These are phyloP conservation scores for Oreocharis arfaki DNA, from an alignment of 2,113 vertebrate species.

Conservation along the genomic window DNA sequence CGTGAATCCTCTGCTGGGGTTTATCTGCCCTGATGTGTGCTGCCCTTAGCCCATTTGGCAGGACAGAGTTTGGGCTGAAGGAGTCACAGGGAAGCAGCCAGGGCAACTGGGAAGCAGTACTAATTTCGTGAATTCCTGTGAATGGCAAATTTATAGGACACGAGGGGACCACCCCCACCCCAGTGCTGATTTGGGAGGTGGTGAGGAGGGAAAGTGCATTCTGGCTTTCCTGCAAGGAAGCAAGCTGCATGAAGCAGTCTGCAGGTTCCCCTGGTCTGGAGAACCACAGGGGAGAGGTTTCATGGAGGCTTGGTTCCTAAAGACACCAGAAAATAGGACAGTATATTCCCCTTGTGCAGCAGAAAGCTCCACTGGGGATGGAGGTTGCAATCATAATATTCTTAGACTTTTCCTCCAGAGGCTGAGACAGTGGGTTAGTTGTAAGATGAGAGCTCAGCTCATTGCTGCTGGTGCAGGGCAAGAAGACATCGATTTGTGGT, in stretches of 20 bases:
- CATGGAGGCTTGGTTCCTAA: neutral
- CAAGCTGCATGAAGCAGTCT: neutral
- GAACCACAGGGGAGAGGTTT: neutral
- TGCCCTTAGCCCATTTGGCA: neutral
- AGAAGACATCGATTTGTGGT: conserved; percentile 48
- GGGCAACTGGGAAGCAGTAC: no score
- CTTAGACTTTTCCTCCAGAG: neutral
- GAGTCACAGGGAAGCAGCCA: neutral
- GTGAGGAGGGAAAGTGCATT: neutral
- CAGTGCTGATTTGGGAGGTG: neutral
- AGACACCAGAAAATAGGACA: neutral
- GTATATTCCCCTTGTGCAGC: neutral
- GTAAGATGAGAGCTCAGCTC: conserved; percentile 19
- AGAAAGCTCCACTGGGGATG: neutral
- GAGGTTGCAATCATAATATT: neutral
- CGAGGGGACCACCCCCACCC: rapidly evolving
- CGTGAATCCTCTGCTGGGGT: neutral
- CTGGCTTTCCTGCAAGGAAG: neutral
- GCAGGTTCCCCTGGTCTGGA: neutral
- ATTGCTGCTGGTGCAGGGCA: conserved; percentile 10
- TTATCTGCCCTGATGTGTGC: neutral
- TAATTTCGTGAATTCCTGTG: neutral
- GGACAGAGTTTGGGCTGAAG: neutral
- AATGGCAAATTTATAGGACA: neutral
- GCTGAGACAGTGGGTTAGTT: neutral